Evolutionary conservation across 1,140 invertebrate genomes (phyloP), one percentile per base, ranked within the genome.

Genomic region (Rhopalosiphum padi): DNA sequence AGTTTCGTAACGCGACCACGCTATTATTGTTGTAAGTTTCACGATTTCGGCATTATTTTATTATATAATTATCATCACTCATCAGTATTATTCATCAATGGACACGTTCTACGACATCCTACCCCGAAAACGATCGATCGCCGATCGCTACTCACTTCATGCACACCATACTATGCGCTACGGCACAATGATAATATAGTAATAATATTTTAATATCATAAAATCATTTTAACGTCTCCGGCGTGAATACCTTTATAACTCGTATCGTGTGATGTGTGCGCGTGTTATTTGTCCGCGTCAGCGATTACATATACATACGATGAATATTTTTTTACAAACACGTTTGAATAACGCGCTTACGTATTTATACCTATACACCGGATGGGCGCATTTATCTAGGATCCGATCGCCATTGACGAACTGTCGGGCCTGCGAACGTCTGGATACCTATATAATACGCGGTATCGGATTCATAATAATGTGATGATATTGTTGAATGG

Each of bases 81-180:
- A 68, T 68, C 60, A 68, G 30, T 68, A 37, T 41, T 85, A 37
- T 41, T 85, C 83, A 85, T 85, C 83, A 85, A 85, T 41, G 83
- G 41, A 85, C 37, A 4, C 41, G 37, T 85, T 3, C 37, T 37
- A 37, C 83, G 83, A 6, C 2, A 85, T 85, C 7, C 68, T n/a
- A 25, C 22, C 7, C 8, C 35, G 21, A 37, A 85, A 85, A 85
- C 37, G 37, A 85, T 85, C 22, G 82, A 25, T 83, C 22, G 82
- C 9, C 23, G 83, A 85, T 21, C 7, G 6, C 41, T 23, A 11
- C 21, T 23, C 35, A 41, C 22, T 35, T 82, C 2, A 82, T n/a
- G 35, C 60, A n/a, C 7, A n/a, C 60, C 60, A n/a, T 68, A 68
- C 60, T 46, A 15, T 11, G 11, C 7, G 43, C 43, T 46, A 46